phyloP scores from a whole-genome alignment of 2,797 vertebrate species.

The Anguilla megastoma region DNA sequence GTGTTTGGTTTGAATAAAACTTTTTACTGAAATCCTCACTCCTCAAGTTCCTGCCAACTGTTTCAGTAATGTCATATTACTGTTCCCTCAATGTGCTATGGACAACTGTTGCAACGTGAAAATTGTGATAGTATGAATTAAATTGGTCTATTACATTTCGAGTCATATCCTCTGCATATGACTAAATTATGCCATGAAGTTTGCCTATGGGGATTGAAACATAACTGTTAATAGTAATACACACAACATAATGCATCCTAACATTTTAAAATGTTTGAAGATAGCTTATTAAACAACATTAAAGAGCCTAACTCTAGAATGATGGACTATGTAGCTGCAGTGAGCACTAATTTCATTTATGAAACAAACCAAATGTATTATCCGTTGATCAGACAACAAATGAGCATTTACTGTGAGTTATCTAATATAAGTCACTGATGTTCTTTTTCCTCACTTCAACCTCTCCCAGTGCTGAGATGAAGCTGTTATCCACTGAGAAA shows the following conservation, averaged over 20 bases:
- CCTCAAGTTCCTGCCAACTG: neutral
- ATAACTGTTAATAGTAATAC: neutral
- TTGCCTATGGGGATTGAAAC: neutral
- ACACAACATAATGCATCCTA: neutral
- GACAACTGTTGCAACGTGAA: neutral
- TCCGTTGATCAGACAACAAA: neutral
- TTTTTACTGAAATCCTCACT: neutral
- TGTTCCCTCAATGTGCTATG: neutral
- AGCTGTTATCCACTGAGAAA: slow-evolving; percentile 66
- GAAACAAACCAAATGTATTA: neutral
- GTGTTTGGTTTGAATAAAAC: neutral
- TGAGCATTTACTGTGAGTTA: neutral
- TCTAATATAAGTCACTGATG: neutral
- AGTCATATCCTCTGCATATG: neutral
- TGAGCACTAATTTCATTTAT: neutral
- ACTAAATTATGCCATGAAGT: neutral
- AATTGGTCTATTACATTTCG: neutral
- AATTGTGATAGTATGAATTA: neutral
- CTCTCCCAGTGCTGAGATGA: slow-evolving; percentile 67
- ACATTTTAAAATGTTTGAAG: neutral
- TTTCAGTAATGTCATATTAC: too few relatives aligned
- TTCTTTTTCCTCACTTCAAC: slow-evolving; percentile 4
- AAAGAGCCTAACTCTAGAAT: neutral
- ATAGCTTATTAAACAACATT: neutral
- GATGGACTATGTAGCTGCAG: neutral